Evolutionary conservation across 92 coral and sea anemone genomes (phyloP), one percentile per base, ranked within the genome.

Genomic region (Anthopleura xanthogrammica): DNA sequence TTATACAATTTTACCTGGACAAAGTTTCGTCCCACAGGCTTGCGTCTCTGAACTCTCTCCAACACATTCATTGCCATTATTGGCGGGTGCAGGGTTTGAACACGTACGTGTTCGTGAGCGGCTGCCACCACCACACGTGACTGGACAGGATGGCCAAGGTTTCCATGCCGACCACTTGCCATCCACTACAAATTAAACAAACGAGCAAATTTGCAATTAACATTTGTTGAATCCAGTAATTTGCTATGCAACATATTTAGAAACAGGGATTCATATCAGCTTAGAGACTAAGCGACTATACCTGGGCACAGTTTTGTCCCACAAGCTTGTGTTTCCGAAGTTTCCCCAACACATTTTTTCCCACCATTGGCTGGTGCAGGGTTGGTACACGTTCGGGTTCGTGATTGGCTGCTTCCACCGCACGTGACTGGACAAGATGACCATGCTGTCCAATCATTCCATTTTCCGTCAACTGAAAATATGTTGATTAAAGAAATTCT

Each of bases 321-420:
- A 78, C 80, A 85, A 1, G 36, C 46, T 68, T 58, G 60, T 41
- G 60, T 70, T 72, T 85, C 41, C 11, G 73, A n/a, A 8, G 39
- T 20, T 14, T 29, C 8, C 36, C 88, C 88, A 0, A 13, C 10
- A 70, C 88, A 85, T 36, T 16, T 8, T 22, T 11, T 12, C 13
- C 84, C 88, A 0, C 88, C 88, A 79, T 85, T 85, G 57, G 84
- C 62, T 78, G 88, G 88, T 50, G 57, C 72, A 14, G 88, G 88
- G 64, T 79, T 85, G 60, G 83, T 68, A 73, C 88, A 85, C 83
- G 79, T 23, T 7, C 88, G 56, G 70, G 72, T 75, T 56, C 86
- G 77, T 41, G 71, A 48, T 54, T 58, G 81, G 58, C 14, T 52
- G 12, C 86, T 75, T 74, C 76, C 83, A 17, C 83, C 83, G 29